These are phyloP conservation scores for Psilopogon haemacephalus DNA, from an alignment of 2,113 vertebrate genomes.

Conservation along the genomic window DNA sequence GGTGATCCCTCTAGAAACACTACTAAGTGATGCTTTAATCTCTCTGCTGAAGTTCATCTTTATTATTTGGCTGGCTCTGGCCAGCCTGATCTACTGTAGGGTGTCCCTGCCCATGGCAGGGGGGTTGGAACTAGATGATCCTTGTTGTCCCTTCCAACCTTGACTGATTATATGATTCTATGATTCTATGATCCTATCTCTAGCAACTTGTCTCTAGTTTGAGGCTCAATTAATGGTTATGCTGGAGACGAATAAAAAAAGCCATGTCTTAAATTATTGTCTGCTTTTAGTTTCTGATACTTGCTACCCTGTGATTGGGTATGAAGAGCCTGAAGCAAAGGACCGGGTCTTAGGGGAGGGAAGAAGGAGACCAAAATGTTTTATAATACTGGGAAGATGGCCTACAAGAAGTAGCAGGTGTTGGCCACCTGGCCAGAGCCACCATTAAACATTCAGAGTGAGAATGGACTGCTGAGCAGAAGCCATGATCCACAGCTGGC, in stretches of 20 bases:
- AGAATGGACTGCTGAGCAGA: rapidly evolving
- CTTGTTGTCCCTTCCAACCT: too few relatives aligned
- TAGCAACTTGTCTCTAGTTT: neutral
- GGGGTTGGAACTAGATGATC: too few relatives aligned
- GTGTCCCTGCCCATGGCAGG: too few relatives aligned
- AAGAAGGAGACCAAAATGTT: neutral
- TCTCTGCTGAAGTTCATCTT: neutral
- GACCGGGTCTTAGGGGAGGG: neutral
- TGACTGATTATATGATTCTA: too few relatives aligned
- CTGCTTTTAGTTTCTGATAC: neutral
- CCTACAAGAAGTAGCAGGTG: neutral
- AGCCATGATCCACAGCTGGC: neutral
- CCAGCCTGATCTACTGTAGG: too few relatives aligned
- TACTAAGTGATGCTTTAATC: neutral
- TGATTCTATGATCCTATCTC: too few relatives aligned
- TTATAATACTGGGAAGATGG: neutral
- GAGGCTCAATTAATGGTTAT: neutral
- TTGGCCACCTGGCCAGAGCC: neutral
- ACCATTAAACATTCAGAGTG: neutral
- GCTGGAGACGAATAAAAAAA: neutral
- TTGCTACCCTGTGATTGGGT: neutral
- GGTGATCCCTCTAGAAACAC: neutral
- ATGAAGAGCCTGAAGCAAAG: neutral
- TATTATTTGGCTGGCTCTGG: too few relatives aligned
- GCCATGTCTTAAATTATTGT: too few relatives aligned